Base-by-base conservation (phyloP, 2,888 invertebrate species). In the Achlya flavicornis region DNA sequence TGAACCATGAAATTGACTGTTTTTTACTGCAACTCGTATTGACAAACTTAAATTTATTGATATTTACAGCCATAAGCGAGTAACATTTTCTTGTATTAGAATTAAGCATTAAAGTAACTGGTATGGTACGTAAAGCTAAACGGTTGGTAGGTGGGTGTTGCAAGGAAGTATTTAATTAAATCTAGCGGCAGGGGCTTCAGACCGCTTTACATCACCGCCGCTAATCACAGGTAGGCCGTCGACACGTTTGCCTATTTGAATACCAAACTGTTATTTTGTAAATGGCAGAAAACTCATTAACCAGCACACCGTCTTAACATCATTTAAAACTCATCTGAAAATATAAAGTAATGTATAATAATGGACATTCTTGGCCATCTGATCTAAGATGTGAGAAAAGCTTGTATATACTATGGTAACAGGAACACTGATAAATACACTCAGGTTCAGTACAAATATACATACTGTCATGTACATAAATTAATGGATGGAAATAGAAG, bases 161-260 rank as follows among this genome's bases (percentile, higher is more conserved):
- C 81, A 84, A 85, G 86, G 87, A 87, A 87, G 89, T 92, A 90
- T 92, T 92, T 92, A 92, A 92, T 92, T 92, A 92, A 92, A 92
- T 90, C 87, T 87, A 87, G 85, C 86, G 85, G 83, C 80, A 82
- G 81, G 81, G 81, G 85, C 74, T 83, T 78, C 80, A 81, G 77
- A 77, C 79, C 82, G 87, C 87, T 88, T 82, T 88, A 88, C 87
- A 87, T 87, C 88, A 88, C 85, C 83, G 83, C 84, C 82, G 87
- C 89, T 92, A 91, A 92, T 92, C 90, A 91, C 91, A 87, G 90
- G 89, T 89, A 89, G 87, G 87, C 85, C 80, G 87, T 86, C 88
- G 82, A 88, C 90, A 88, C 86, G 88, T 88, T 83, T 80, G 78
- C 83, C 81, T 81, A 83, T 87, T 87, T 85, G 86, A 88, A 88